These are phyloP conservation scores for Cygnus olor DNA, from an alignment of 2,797 vertebrate species.

Conservation along the genomic window DNA sequence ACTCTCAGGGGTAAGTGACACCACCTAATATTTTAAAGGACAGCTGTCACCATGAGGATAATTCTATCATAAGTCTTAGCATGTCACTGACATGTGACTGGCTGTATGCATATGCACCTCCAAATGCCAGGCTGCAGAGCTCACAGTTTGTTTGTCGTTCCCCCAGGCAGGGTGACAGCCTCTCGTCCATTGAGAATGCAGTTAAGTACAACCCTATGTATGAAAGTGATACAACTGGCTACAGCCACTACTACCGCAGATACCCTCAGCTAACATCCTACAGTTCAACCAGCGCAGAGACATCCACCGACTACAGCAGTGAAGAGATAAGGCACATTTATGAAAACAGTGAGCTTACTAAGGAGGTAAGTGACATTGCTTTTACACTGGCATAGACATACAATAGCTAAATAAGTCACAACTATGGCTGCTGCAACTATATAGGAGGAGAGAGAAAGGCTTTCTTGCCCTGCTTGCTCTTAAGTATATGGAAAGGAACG, in stretches of 20 bases:
- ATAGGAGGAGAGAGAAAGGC: neutral
- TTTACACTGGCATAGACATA: neutral
- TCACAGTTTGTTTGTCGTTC: slow-evolving; percentile 41
- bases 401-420: neutral
- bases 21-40: neutral
- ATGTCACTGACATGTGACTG: neutral
- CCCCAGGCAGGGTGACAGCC: slow-evolving; percentile 84
- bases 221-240: slow-evolving; percentile 88
- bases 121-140: slow-evolving; percentile 11
- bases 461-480: neutral
- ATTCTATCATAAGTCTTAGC: neutral
- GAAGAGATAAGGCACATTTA: slow-evolving; percentile 96
- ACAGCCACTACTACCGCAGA: slow-evolving; percentile 86
- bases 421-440: neutral
- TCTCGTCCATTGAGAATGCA: slow-evolving; percentile 88
- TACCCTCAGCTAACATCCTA: slow-evolving; percentile 84
- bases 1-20: slow-evolving; percentile 82
- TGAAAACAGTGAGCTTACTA: slow-evolving; percentile 92
- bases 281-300: slow-evolving; percentile 87
- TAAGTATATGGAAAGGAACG: neutral
- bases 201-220: slow-evolving; percentile 94
- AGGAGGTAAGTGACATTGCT: slow-evolving; percentile 82
- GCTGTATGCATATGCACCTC: neutral
- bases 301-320: slow-evolving; percentile 91
- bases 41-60: neutral